Base-by-base conservation (phyloP, 2,797 vertebrate species). In the Tenualosa thibaudeaui region DNA sequence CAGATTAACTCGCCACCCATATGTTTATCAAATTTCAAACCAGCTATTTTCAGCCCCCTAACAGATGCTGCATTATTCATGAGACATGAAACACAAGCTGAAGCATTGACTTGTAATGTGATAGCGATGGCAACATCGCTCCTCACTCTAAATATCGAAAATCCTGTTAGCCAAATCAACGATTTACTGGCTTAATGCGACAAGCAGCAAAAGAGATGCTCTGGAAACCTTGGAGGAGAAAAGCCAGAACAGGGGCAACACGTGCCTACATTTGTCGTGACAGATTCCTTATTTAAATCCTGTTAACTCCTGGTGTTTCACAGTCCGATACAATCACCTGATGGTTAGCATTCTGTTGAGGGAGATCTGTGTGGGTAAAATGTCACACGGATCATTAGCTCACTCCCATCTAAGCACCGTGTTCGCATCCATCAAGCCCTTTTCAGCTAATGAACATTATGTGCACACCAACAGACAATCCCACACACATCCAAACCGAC, bases 301-400 rank as follows among this genome's bases (percentile, higher is more conserved):
- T 24, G 43, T 88, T 86, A 82, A 62, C 56, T 22, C 2, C 22
- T 58, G 51, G 81, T 51, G 50, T 78, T 75, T 82, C 78, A 83
- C 51, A 71, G 54, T 49, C 82, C 54, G n/a, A 26, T 54, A 84
- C 60, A 82, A 81, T 81, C 82, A 75, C 49, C 84, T 75, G 71
- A 50, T 22, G 71, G 31, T 51, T 86, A 43, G 65, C 65, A 68
- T 65, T 54, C 31, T 65, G 68, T 31, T 84, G 88, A 26, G 68
- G 85, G 86, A 89, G 86, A 87, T 84, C 71, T 51, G 68, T 62
- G 40, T 81, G 91, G 86, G 88, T 86, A 86, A 91, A 91, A 93
- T 93, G 90, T 89, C 92, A 89, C 71, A 89, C 86, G 90, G 84
- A 81, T 93, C 92, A 92, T 92, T 86, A 90, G 85, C 19, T 87